Conservation (phyloP, 1,140 invertebrate species). For the Telenomus remus region DNA sequence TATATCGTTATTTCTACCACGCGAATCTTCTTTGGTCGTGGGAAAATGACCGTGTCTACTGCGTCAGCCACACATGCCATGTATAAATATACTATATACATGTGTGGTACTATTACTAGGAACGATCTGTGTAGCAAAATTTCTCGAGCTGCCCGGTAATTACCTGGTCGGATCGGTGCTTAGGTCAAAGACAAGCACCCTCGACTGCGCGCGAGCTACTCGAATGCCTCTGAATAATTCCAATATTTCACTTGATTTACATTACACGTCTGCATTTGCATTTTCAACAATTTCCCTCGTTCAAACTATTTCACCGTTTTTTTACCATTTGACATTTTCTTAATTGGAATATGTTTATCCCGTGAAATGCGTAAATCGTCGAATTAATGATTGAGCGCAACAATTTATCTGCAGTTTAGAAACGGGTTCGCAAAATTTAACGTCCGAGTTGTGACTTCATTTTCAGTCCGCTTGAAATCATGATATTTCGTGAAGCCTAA, state of each 20-base stretch:
- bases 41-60: constrained; percentile 55
- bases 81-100: constrained; percentile 48
- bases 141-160: constrained; percentile 44
- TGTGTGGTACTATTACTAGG: constrained; percentile 51
- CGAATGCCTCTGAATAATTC: constrained; percentile 39
- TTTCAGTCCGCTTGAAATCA: constrained; percentile 9
- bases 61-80: constrained; percentile 47
- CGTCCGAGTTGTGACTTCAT: too few relatives aligned
- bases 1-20: constrained; percentile 52
- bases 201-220: constrained; percentile 17
- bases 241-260: constrained; percentile 29
- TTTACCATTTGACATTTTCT: too few relatives aligned
- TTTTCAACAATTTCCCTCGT: background rate
- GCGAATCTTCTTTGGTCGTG: constrained; percentile 51
- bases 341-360: too few relatives aligned
- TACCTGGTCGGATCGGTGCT: constrained; percentile 42
- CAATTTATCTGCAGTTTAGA: too few relatives aligned
- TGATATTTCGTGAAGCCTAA: constrained; percentile 22
- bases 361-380: too few relatives aligned
- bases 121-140: constrained; percentile 45
- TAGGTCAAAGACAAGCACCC: constrained; percentile 47
- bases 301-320: too few relatives aligned
- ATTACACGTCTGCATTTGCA: constrained; percentile 19
- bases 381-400: too few relatives aligned
- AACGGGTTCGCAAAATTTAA: too few relatives aligned